Conservation (phyloP, 2,888 invertebrate species). For the Empis livida region DNA sequence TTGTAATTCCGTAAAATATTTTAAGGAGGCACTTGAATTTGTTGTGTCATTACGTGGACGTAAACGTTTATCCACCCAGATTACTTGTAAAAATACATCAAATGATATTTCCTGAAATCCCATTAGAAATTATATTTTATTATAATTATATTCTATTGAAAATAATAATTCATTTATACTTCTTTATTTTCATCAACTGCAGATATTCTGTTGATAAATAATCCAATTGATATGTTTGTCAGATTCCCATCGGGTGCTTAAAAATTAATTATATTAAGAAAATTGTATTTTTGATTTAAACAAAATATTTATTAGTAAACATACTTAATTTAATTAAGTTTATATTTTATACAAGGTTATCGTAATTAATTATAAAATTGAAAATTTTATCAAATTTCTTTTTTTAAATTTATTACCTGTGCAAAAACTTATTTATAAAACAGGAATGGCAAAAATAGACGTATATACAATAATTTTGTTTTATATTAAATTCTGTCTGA, state of each 20-base stretch:
- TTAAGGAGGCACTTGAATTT: slow-evolving; percentile 7
- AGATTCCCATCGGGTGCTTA: neutral
- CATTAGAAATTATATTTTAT: slow-evolving; percentile 4
- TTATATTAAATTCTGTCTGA: too few species aligned
- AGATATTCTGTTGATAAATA: slow-evolving; percentile 48
- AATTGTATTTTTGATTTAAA: too few species aligned
- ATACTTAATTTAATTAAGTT: neutral
- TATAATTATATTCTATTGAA: slow-evolving; percentile 7
- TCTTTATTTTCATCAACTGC: slow-evolving; percentile 52
- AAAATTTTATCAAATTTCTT: too few species aligned
- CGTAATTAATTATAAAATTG: neutral
- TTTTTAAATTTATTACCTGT: too few species aligned
- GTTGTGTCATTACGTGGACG: slow-evolving; percentile 15
- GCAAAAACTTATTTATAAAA: too few species aligned
- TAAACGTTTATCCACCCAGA: slow-evolving; percentile 45
- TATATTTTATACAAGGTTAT: neutral
- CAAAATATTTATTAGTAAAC: too few species aligned
- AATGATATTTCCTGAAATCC: slow-evolving; percentile 46
- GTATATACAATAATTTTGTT: too few species aligned
- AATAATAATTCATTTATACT: slow-evolving; percentile 29
- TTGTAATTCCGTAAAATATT: slow-evolving; percentile 18
- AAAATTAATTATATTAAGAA: too few species aligned
- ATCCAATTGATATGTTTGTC: slow-evolving; percentile 45
- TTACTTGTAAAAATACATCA: slow-evolving; percentile 51
- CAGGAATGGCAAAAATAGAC: too few species aligned